Evolutionary conservation across 92 coral and sea anemone species (phyloP), one percentile per base, ranked within the genome.

Genomic region (Scolanthus callimorphus): DNA sequence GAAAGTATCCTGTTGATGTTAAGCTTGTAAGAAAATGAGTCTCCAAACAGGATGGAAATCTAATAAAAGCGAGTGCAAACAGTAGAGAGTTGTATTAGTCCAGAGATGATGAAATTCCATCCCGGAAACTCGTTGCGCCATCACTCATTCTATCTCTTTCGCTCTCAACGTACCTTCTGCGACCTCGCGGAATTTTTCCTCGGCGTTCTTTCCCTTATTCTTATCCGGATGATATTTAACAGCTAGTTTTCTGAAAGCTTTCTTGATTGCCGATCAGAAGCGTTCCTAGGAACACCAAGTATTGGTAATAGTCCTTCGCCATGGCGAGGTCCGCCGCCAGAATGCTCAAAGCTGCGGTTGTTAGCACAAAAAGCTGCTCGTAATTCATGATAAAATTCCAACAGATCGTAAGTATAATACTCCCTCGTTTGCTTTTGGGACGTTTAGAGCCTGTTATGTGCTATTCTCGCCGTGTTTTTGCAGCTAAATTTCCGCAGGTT

Each of bases 151-250:
- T n/a, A n/a, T n/a, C n/a, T n/a, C n/a, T n/a, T n/a, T n/a, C n/a
- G n/a, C 15, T 34, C 15, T 34, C 11, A 45, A 74, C 90, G 37
- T 86, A 91, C 97, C 97, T 88, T 92, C 92, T 9, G 75, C 97
- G n/a, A 92, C 80, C 57, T 88, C 92, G 45, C 89, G 86, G 54
- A 92, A 92, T 78, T 88, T 88, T 25, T 73, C 89, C 65, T 92
- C 97, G 1, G 97, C 97, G 31, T 84, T 96, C 73, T 88, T 84
- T 34, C 80, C 80, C 61, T 88, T 92, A 57, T 88, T 92, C 74
- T 80, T 92, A 55, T 92, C 97, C 3, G 97, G 97, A 62, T 92
- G 97, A 48, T 88, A 88, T 81, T 92, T 92, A 46, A 88, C 80
- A 11, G 97, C 97, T 60, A 92, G 80, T 62, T 73, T 88, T 57